Evolutionary conservation across 2,113 vertebrate genomes (phyloP), one percentile per base, ranked within the genome.

Genomic region (Pseudorasbora parva): DNA sequence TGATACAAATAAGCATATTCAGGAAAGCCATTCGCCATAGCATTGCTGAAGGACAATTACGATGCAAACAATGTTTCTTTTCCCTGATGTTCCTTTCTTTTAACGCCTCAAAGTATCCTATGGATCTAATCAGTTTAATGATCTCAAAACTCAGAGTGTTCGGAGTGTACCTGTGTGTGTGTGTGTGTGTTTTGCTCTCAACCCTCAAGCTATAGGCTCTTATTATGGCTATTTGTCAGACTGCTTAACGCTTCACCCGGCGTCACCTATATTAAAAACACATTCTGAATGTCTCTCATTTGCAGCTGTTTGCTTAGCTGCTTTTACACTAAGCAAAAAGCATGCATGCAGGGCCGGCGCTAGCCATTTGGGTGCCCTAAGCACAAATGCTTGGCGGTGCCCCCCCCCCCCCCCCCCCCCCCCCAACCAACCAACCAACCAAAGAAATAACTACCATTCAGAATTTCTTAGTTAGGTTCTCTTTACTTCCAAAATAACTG

Each of bases 171-270:
- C n/a, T n/a, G n/a, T 69, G 33, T 64, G 60, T 3, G 8, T 25
- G n/a, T 12, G 62, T 7, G 23, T 69, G 68, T 45, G 21, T 71
- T 72, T 80, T 81, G 11, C 77, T 27, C 1, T 78, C 30, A 73
- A 66, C 10, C 41, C 56, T 11, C n/a, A 54, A 27, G 33, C 56
- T 79, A 82, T 62, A 79, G 15, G 25, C 57, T 80, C 37, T 79
- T 79, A 79, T 79, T 47, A 47, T 64, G 57, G 56, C 57, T 30
- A 62, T 79, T 64, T 64, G 57, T 79, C 77, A 49, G 77, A 59
- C 54, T 41, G 54, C 5, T 59, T 43, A 47, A 64, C 8, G 2
- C 37, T 78, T 78, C 57, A 78, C 57, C 71, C 14, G 0, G 27
- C 0, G 45, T 49, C 41, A 45, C 41, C 14, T 78, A 47, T 62